These are phyloP conservation scores for Spatulosminthurus flaviceps DNA, from an alignment of 2,888 invertebrate genomes.

Conservation along the genomic window DNA sequence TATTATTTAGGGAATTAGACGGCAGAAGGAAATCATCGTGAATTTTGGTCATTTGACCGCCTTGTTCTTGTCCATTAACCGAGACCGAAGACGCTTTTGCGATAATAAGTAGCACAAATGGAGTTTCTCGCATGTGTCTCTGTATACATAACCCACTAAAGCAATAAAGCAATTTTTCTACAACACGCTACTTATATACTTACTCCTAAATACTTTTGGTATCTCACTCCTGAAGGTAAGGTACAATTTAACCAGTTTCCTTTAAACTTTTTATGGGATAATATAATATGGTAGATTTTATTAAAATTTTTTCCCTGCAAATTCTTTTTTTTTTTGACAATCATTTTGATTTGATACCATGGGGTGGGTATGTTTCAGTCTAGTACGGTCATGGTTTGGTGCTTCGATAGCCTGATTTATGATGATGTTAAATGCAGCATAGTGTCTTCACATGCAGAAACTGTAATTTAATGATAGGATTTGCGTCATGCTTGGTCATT, in stretches of 20 bases:
- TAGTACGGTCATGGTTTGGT: constrained; percentile 5
- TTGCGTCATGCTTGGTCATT: not conserved
- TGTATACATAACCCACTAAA: constrained; percentile 13
- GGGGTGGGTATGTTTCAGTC: not conserved
- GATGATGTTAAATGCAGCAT: not conserved
- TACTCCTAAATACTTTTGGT: too few species aligned
- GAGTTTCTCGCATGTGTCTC: not conserved
- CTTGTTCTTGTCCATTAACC: constrained; percentile 21
- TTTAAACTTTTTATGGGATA: too few species aligned
- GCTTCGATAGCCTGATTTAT: constrained; percentile 10
- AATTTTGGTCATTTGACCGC: constrained; percentile 28
- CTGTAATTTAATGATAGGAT: constrained; percentile 19
- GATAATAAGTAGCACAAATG: constrained; percentile 21
- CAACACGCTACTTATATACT: not conserved
- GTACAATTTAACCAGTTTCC: not conserved
- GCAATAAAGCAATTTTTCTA: not conserved
- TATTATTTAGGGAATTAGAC: not conserved
- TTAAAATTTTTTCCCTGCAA: not conserved
- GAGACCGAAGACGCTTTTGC: constrained; percentile 9
- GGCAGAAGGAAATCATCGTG: constrained; percentile 2
- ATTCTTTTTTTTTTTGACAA: not conserved
- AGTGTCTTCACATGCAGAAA: not conserved
- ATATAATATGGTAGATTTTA: too few species aligned
- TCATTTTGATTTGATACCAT: not conserved
- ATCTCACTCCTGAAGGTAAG: not conserved